These are phyloP conservation scores for Limnephilus marmoratus DNA, from an alignment of 2,888 invertebrate species.

Conservation along the genomic window DNA sequence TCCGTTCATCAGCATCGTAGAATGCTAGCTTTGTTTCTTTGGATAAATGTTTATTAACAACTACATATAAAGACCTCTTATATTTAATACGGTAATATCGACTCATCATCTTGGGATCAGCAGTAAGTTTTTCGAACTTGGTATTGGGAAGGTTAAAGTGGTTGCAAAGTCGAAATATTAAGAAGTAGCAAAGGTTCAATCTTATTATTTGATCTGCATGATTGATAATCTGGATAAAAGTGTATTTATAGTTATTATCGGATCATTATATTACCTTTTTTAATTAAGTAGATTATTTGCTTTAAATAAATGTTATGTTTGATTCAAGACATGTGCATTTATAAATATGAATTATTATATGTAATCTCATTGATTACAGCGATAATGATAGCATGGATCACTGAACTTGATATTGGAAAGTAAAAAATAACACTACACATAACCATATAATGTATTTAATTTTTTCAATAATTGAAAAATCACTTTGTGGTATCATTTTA, in stretches of 20 bases:
- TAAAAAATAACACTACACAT: background rate
- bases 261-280: background rate
- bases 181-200: background rate
- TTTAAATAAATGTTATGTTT: background rate
- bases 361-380: background rate
- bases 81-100: no score
- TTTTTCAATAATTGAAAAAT: no score
- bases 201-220: background rate
- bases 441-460: background rate
- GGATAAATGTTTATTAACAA: no score
- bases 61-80: background rate
- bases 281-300: background rate
- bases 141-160: background rate
- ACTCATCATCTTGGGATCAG: background rate
- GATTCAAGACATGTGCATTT: background rate
- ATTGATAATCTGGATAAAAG: background rate
- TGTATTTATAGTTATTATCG: background rate
- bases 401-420: background rate
- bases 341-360: background rate
- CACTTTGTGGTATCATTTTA: no score
- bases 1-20: no score
- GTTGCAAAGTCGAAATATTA: background rate
- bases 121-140: background rate
- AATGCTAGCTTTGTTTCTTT: no score
- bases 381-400: background rate